A percentile compares a stretch with the other conserved stretches of the same genome.
Conservation (phyloP, 2,888 invertebrate species). For the Zaprionus lineosus region DNA sequence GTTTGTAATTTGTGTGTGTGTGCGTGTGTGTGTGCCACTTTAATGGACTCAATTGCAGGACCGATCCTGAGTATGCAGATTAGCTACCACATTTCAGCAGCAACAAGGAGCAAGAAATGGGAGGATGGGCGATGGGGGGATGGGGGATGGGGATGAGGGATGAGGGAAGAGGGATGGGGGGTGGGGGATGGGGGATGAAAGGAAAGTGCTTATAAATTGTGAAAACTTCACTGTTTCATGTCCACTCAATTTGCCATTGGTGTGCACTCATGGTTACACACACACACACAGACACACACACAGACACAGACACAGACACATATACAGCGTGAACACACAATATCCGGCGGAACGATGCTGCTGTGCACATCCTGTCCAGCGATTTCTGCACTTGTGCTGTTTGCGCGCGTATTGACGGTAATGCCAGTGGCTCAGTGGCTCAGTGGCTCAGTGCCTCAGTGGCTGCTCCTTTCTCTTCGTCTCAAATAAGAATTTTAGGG, state of each 20-base stretch:
- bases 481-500: conserved; percentile 51
- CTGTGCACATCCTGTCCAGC: conserved; percentile 51
- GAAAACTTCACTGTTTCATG: conserved; percentile 39
- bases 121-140: no score
- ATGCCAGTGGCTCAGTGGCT: conserved; percentile 59
- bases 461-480: not conserved
- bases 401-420: conserved; percentile 63
- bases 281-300: conserved; percentile 15
- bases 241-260: conserved; percentile 53
- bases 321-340: conserved; percentile 25
- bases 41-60: conserved; percentile 39
- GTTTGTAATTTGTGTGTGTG: conserved; percentile 51
- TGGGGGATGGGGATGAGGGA: not conserved
- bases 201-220: conserved; percentile 34
- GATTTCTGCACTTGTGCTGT: conserved; percentile 57
- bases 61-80: conserved; percentile 31
- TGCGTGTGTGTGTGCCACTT: no score
- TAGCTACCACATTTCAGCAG: conserved; percentile 13
- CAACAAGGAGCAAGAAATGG: not conserved
- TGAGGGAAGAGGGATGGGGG: no score
- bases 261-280: conserved; percentile 11
- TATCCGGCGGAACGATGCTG: conserved; percentile 73
- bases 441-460: no score
- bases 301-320: conserved; percentile 8
- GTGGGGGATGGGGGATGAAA: not conserved